phyloP scores from a whole-genome alignment of 2,888 invertebrate species.

The Nephrotoma guestfalica region DNA sequence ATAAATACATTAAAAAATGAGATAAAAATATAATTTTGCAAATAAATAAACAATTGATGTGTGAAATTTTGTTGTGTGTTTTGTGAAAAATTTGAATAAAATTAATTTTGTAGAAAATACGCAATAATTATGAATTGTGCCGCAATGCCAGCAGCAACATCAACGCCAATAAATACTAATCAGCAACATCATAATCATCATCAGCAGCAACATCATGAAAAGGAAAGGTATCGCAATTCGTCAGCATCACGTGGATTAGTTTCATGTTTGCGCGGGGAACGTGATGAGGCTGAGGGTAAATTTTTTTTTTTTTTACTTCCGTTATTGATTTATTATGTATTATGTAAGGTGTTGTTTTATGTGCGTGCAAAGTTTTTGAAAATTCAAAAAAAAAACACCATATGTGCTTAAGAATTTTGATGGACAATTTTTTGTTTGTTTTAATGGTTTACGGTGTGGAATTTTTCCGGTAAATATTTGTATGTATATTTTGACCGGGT shows the following conservation, averaged over 20 bases:
- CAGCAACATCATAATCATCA: conserved; percentile 9
- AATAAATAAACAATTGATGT: background rate
- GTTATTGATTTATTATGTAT: conserved; percentile 1
- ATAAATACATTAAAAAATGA: background rate
- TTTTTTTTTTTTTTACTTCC: conserved; percentile 3
- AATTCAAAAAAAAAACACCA: background rate
- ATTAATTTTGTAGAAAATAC: conserved; percentile 2
- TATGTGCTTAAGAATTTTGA: background rate
- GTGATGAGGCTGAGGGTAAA: conserved; percentile 22
- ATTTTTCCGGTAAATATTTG: background rate
- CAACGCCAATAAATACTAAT: conserved; percentile 10
- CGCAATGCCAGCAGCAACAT: conserved; percentile 22
- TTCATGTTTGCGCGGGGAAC: conserved; percentile 31
- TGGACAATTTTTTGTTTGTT: background rate
- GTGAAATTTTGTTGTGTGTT: background rate
- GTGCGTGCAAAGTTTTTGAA: background rate
- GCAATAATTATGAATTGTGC: conserved; percentile 27
- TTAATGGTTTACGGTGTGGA: background rate
- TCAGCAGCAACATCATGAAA: conserved; percentile 5
- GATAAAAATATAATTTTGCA: background rate
- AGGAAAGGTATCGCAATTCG: conserved; percentile 3
- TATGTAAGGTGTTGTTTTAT: background rate
- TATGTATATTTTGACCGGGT: background rate
- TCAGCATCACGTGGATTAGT: conserved; percentile 28
- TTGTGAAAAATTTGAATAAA: background rate